A percentile compares a stretch with the other conserved stretches of the same genome.
phyloP scores from a whole-genome alignment of 2,888 invertebrate species.

The Metalampra italica region DNA sequence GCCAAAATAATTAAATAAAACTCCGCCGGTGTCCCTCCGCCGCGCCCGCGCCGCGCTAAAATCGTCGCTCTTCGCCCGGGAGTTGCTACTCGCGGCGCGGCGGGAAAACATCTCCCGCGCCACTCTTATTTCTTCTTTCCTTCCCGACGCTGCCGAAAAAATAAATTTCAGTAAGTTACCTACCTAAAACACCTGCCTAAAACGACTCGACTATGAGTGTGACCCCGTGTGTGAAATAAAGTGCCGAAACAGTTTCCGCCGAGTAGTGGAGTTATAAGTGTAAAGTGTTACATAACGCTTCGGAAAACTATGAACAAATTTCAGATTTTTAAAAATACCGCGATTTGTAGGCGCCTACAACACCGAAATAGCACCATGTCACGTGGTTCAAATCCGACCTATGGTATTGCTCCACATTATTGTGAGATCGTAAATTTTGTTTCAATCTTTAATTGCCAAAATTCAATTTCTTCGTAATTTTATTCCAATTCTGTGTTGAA shows the following conservation, averaged over 20 bases:
- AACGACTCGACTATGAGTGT: slow-evolving; percentile 55
- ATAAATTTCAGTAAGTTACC: slow-evolving; percentile 70
- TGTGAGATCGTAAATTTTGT: slow-evolving; percentile 30
- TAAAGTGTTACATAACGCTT: slow-evolving; percentile 73
- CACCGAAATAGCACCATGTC: slow-evolving; percentile 71
- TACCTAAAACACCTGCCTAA: slow-evolving; percentile 42
- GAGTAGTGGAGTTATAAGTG: slow-evolving; percentile 59
- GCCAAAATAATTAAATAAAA: slow-evolving; percentile 90
- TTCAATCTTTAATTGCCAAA: background rate
- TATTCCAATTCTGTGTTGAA: slow-evolving; percentile 2
- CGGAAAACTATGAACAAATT: slow-evolving; percentile 38
- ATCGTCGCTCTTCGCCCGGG: slow-evolving; percentile 79
- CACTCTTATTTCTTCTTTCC: slow-evolving; percentile 79
- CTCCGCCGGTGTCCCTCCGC: slow-evolving; percentile 80
- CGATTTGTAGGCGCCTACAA: slow-evolving; percentile 73
- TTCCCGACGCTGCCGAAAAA: slow-evolving; percentile 76
- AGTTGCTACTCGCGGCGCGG: slow-evolving; percentile 78
- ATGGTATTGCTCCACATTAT: slow-evolving; percentile 75
- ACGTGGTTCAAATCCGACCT: slow-evolving; percentile 73
- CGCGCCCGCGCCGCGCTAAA: slow-evolving; percentile 80
- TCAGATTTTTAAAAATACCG: slow-evolving; percentile 77
- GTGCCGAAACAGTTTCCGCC: slow-evolving; percentile 44
- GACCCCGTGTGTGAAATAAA: slow-evolving; percentile 51
- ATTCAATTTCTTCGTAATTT: background rate
- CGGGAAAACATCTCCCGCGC: slow-evolving; percentile 78